Base-by-base conservation (phyloP, 2,888 invertebrate species). In the Oscheius sp. region DNA sequence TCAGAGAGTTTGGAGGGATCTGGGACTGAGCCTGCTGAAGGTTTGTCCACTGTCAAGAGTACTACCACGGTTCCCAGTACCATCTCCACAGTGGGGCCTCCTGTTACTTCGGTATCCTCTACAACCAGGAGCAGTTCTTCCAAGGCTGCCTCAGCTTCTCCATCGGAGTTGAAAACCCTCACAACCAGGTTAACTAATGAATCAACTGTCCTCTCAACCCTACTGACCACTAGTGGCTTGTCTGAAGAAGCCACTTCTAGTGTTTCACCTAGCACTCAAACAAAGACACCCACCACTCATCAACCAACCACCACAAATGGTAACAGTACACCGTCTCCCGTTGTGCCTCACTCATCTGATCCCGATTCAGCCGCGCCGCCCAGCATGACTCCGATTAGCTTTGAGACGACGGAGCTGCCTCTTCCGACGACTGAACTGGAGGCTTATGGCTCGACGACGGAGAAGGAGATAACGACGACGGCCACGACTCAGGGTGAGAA, bases 331-430 rank as follows among this genome's bases (percentile, higher is more conserved):
- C 42, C 37, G 50, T 48, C 37, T 33, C 37, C 51, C 13, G 42
- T 5, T 7, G 35, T 33, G 2, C 9, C 51, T 50, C 29, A 70
- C 32, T 37, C 70, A 62, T 37, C 58, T n/a, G 58, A 35, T 57
- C 37, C 59, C 11, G 55, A 72, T 59, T 32, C 66, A 66, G 63
- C 47, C 29, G 53, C 75, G 50, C 74, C 74, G 13, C 74, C 74
- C 2, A 74, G 74, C 51, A 70, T 70, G 68, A 74, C 70, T 21
- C 74, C 74, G 35, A 57, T 70, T 21, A 50, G 33, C 35, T 58
- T 65, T 47, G 73, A 65, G 50, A 66, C 58, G 29, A 66, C 47
- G 9, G 63, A 63, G 48, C 13, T 70, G 42, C 32, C 59, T 29
- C n/a, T 13, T 37, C 58, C 48, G 32, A 58, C 58, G n/a, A 48